Evolutionary conservation across 1,140 invertebrate species (phyloP).

Genomic region (Lepidostoma basale): DNA sequence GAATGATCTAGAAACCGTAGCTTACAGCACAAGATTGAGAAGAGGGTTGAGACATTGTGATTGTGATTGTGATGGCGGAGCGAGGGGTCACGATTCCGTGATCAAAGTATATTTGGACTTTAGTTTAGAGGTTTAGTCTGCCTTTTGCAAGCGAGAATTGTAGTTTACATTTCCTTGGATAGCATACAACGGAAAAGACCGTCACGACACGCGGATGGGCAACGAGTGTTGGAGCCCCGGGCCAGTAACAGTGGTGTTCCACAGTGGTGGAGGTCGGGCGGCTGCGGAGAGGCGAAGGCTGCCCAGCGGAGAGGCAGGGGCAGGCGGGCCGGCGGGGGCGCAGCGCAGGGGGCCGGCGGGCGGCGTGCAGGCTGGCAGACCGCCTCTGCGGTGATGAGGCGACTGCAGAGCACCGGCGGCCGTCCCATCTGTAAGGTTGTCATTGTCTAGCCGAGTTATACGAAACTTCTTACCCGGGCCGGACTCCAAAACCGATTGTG

Average conservation of each 20-base stretch:
- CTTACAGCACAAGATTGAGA: too few relatives aligned
- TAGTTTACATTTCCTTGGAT: too few relatives aligned
- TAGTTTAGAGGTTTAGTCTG: too few relatives aligned
- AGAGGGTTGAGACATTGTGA: too few relatives aligned
- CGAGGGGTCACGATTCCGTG: too few relatives aligned
- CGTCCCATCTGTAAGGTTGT: constrained; percentile 43
- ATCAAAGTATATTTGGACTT: too few relatives aligned
- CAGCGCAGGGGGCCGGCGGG: background rate
- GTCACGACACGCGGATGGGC: too few relatives aligned
- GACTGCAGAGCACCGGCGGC: background rate
- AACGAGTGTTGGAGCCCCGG: background rate
- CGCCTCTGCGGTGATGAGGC: constrained; percentile 7
- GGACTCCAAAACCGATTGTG: constrained; percentile 37
- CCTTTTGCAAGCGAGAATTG: too few relatives aligned
- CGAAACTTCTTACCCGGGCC: constrained; percentile 34
- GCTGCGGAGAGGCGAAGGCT: background rate
- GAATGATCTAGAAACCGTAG: too few relatives aligned
- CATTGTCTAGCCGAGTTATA: constrained; percentile 44
- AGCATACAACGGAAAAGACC: too few relatives aligned
- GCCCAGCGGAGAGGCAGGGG: constrained; percentile 36
- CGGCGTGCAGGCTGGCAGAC: constrained; percentile 20
- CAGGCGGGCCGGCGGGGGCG: constrained; percentile 14
- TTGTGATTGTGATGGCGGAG: too few relatives aligned
- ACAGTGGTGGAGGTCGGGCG: background rate
- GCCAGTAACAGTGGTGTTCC: background rate